Evolutionary conservation across 2,888 invertebrate genomes (phyloP), one percentile per base, ranked within the genome.

Genomic region (Chesias legatella): DNA sequence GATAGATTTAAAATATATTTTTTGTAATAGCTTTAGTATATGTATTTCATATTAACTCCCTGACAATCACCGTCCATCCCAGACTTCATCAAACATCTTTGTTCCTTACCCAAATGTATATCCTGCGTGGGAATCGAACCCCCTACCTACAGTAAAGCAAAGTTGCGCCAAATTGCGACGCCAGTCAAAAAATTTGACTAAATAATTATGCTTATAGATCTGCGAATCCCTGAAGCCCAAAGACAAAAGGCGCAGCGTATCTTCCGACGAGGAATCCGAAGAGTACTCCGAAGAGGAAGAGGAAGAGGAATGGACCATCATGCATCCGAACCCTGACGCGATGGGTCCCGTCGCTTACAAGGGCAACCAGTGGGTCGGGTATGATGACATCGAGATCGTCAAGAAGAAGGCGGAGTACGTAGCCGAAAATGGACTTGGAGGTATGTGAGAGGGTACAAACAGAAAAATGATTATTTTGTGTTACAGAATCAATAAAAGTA

Each of bases 321-420:
- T 94, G 53, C 92, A 95, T 49, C 95, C 95, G 0, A 94, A 95
- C 76, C 90, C 93, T 0, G 90, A 91, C 17, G 94, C 94, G 0
- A 94, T 97, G 93, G 97, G 96, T 0, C 98, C 98, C 0, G 97
- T 96, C 63, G 97, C 97, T 1, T 95, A 89, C 75, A 67, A 41
- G 13, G 95, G 92, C 10, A 94, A 96, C 77, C 97, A 97, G 77
- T 98, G 97, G 97, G 97, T 97, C 1, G 96, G 97, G 0, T 97
- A 95, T 67, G 97, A 97, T 64, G 97, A 97, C 63, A 92, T 94
- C 52, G 92, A 92, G 6, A 95, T 96, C 30, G 95, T 95, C 0
- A 91, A 90, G 63, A 92, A 91, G 67, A 97, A 98, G 89, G 93
- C 95, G 0, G 91, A 93, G 60, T 97, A 96, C 67, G 97, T 95